Evolutionary conservation across 2,888 invertebrate species (phyloP).

Genomic region (Trisateles emortualis): DNA sequence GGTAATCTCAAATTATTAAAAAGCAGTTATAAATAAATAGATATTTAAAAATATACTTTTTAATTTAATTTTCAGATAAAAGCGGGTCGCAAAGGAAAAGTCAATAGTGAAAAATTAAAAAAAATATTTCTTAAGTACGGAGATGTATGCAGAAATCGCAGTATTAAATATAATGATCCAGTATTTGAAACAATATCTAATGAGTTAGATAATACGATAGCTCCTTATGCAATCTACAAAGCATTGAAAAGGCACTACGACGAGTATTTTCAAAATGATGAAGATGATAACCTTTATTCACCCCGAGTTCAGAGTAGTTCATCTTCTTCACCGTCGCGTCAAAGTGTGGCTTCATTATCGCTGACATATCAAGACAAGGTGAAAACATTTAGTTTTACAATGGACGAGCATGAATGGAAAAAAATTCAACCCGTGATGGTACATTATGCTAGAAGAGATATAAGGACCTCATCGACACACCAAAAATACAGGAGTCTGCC

Average conservation of each 20-base stretch:
- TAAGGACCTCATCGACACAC: conserved; percentile 25
- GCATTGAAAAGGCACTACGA: conserved; percentile 28
- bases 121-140: conserved; percentile 24
- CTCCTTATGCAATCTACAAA: conserved; percentile 26
- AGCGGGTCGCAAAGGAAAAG: conserved; percentile 26
- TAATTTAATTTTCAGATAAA: conserved; percentile 29
- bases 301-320: conserved; percentile 12
- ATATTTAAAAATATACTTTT: conserved; percentile 24
- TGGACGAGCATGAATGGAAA: conserved; percentile 29
- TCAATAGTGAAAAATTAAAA: conserved; percentile 28
- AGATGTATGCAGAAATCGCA: conserved; percentile 29
- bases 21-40: conserved; percentile 22
- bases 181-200: conserved; percentile 29
- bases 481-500: conserved; percentile 28
- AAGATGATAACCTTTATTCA: conserved; percentile 17
- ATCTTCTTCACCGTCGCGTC: conserved; percentile 31
- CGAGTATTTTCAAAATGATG: conserved; percentile 27
- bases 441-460: conserved; percentile 29
- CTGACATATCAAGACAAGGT: conserved; percentile 29
- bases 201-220: conserved; percentile 28
- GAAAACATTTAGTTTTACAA: conserved; percentile 27
- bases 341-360: conserved; percentile 25
- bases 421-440: conserved; percentile 27
- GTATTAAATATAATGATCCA: conserved; percentile 32
- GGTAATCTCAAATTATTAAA: no score